These are phyloP conservation scores for Leptestheria dahalacensis DNA, from an alignment of 1,140 invertebrate species.

Conservation along the genomic window DNA sequence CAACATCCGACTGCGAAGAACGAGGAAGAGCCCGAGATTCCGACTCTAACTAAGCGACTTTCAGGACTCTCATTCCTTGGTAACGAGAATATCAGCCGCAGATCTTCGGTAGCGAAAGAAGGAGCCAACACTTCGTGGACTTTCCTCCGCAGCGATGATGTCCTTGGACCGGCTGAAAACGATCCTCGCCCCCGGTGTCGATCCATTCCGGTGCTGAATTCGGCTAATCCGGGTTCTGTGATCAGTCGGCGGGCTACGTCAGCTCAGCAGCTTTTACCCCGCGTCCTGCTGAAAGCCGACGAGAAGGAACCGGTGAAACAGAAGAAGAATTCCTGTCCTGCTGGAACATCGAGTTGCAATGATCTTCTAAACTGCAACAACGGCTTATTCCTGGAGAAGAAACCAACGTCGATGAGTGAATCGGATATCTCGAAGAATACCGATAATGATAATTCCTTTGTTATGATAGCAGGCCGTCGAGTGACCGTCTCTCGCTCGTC, in stretches of 20 bases:
- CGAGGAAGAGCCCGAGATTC: not conserved
- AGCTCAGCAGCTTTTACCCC: not conserved
- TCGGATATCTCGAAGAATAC: not conserved
- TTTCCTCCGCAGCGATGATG: slow-evolving; percentile 1
- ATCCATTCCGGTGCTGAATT: not conserved
- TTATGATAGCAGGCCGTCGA: not conserved
- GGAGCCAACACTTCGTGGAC: slow-evolving; percentile 15
- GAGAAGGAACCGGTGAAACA: not conserved
- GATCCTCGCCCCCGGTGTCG: not conserved
- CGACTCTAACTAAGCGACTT: not conserved
- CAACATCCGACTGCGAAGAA: not conserved
- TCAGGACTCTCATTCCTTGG: not conserved
- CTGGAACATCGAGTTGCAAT: not conserved
- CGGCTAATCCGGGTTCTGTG: not conserved
- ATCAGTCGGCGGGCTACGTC: not conserved
- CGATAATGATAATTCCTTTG: not conserved
- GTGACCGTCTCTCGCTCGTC: not conserved
- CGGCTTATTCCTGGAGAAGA: not conserved
- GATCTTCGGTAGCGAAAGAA: slow-evolving; percentile 9
- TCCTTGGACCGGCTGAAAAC: not conserved
- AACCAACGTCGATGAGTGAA: not conserved
- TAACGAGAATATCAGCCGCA: not conserved
- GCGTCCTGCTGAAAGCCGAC: not conserved
- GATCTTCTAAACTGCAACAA: not conserved
- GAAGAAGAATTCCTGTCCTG: not conserved